Conservation (phyloP, 2,113 vertebrate genomes). For the Baryphthengus martii region DNA sequence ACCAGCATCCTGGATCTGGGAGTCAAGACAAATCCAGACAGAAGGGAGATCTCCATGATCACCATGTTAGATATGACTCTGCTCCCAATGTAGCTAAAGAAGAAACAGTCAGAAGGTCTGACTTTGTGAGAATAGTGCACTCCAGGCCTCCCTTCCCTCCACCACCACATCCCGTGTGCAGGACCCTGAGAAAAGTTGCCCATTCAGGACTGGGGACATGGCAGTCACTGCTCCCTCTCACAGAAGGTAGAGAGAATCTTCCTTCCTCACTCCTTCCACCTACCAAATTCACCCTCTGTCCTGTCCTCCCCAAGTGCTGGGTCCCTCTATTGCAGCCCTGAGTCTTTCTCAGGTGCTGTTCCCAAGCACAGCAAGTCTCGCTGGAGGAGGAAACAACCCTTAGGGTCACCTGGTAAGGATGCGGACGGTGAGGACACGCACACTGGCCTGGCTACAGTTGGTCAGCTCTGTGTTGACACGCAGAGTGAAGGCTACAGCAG, state of each 20-base stretch:
- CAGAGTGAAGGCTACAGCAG: not conserved
- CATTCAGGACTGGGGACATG: rapidly evolving
- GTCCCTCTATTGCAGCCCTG: not conserved
- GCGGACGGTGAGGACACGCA: rapidly evolving
- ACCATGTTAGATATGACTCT: constrained; percentile 70
- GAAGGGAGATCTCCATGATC: constrained; percentile 58
- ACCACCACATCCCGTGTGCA: not conserved
- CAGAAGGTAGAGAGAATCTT: not conserved
- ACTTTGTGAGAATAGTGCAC: not conserved
- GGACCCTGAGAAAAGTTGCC: not conserved
- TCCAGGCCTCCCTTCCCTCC: not conserved
- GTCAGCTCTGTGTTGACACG: constrained; percentile 5
- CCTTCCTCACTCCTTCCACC: not conserved
- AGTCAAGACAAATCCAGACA: constrained; percentile 47
- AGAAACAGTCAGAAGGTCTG: not conserved
- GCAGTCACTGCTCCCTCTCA: not conserved
- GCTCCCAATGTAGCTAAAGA: constrained; percentile 55
- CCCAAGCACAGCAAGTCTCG: not conserved
- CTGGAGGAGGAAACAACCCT: not conserved
- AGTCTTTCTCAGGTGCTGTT: not conserved
- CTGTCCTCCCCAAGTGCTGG: rapidly evolving
- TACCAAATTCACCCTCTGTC: not conserved
- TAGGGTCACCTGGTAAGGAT: constrained; percentile 31
- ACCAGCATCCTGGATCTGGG: constrained; percentile 29
- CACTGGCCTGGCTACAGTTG: not conserved